Evolutionary conservation across 2,888 invertebrate genomes (phyloP), one percentile per base, ranked within the genome.

Genomic region (Ochropleura leucogaster): DNA sequence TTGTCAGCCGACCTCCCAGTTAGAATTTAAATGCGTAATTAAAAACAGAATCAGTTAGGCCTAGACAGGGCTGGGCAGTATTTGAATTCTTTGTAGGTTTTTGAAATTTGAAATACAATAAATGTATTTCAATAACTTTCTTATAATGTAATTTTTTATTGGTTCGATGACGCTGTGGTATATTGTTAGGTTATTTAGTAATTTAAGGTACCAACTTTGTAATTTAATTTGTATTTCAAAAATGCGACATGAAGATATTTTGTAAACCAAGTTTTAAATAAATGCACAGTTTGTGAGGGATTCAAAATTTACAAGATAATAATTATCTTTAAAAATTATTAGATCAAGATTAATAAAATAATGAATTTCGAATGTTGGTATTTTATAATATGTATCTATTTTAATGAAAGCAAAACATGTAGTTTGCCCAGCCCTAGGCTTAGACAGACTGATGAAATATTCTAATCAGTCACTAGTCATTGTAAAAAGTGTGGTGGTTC

Each of bases 381-480:
- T 30, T 30, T 57, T 30, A 14, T 57, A 3, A 57, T 14, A 7
- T 57, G 30, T 57, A 3, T 30, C 30, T 30, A 30, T 16, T 57
- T 57, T 3, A 8, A 20, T 55, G 0, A 20, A 20, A 57, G 57
- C 57, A 40, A 59, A 40, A 1, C 40, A 4, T 40, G 30, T 16
- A 16, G 40, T 40, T 59, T 40, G 59, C 30, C 0, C 59, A 59
- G 40, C 59, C 59, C 59, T 59, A 40, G 44, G 44, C 88, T 88
- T 90, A 92, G 90, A 88, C 90, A 79, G 91, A 91, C 93, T 94
- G 95, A 95, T 95, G 95, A 94, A 94, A 94, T 94, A 95, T 96
- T 95, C 95, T 95, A 95, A 96, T 96, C 96, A 95, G 94, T 93
- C 93, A 92, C 93, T 91, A 90, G 93, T 92, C 93, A 94, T 95